phyloP scores from a whole-genome alignment of 2,797 vertebrate genomes.

The Gymnothorax reevesii region DNA sequence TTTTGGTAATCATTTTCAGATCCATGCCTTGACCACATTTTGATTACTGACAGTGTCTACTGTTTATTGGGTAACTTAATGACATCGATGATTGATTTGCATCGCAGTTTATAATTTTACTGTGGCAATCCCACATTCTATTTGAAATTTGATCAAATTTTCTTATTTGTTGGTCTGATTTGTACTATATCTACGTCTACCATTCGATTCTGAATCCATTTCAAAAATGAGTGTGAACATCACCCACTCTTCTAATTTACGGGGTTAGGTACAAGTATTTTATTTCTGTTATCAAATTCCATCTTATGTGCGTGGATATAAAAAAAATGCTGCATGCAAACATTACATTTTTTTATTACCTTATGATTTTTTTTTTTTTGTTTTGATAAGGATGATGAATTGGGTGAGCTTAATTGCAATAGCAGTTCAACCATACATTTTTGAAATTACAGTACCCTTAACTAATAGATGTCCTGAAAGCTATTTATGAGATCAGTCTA shows the following conservation, averaged over 20 bases:
- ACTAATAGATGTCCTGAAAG: conserved; percentile 67
- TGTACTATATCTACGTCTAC: not conserved
- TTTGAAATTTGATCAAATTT: not conserved
- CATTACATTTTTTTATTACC: not conserved
- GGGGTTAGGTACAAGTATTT: not conserved
- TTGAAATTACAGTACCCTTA: conserved; percentile 27
- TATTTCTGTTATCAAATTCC: not conserved
- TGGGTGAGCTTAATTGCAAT: conserved; percentile 21
- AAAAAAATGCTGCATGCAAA: not conserved
- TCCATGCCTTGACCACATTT: no score
- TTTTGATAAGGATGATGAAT: not conserved
- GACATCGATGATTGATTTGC: not conserved
- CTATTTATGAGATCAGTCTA: conserved; percentile 62
- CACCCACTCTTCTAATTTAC: not conserved
- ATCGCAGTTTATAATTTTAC: not conserved
- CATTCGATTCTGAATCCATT: not conserved
- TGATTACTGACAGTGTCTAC: no score
- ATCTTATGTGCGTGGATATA: not conserved
- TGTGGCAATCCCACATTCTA: not conserved
- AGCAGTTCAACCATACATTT: conserved; percentile 16
- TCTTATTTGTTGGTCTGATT: not conserved
- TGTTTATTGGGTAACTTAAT: no score
- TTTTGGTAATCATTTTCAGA: no score
- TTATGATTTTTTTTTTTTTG: not conserved
- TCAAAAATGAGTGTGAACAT: not conserved